Evolutionary conservation across 2,113 vertebrate genomes (phyloP).

Genomic region (Oriolus oriolus): DNA sequence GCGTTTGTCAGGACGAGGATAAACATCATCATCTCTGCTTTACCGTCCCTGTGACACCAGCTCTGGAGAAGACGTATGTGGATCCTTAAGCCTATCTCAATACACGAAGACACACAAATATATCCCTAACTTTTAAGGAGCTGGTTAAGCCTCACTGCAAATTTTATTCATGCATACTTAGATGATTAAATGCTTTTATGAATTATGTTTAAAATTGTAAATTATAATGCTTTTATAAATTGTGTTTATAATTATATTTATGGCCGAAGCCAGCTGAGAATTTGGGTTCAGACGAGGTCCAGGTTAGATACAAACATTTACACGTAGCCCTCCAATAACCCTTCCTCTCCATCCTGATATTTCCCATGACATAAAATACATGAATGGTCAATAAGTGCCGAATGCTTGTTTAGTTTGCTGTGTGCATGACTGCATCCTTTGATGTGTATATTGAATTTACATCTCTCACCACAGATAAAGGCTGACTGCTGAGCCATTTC

Average conservation of each 20-base stretch:
- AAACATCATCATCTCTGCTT: neutral
- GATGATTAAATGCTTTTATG: neutral
- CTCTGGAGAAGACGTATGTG: neutral
- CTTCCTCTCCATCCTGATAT: neutral
- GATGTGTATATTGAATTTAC: neutral
- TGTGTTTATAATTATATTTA: neutral
- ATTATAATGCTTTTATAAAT: neutral
- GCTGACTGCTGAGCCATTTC: neutral
- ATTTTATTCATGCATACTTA: neutral
- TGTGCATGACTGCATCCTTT: neutral
- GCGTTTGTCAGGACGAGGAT: neutral
- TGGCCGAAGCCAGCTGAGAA: neutral
- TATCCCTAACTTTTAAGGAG: neutral
- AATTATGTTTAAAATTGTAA: neutral
- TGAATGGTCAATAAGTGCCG: neutral
- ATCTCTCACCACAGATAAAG: neutral
- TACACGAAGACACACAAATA: neutral
- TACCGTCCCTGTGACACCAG: neutral
- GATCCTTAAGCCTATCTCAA: neutral
- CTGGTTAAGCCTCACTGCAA: neutral
- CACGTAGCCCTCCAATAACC: neutral
- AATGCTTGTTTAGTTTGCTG: neutral
- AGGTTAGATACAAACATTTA: neutral
- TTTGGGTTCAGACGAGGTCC: neutral
- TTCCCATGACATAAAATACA: neutral